A percentile compares a stretch with the other conserved stretches of the same genome.
Conservation (phyloP, 2,797 vertebrate genomes). For the Sciaenops ocellatus region DNA sequence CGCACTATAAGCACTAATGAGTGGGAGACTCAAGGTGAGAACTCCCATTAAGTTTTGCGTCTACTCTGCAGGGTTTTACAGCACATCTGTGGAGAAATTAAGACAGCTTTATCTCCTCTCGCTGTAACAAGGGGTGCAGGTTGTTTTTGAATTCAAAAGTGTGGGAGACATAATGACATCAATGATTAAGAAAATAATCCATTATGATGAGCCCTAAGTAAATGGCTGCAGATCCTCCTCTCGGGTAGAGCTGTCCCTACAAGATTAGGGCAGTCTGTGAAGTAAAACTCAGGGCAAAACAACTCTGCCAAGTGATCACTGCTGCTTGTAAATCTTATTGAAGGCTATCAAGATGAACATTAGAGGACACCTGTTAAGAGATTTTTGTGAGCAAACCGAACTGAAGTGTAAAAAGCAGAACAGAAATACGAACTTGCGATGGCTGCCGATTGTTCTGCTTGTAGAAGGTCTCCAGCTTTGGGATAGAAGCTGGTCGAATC, state of each 20-base stretch:
- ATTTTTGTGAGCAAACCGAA: not conserved
- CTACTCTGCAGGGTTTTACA: too few relatives aligned
- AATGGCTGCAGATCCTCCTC: not conserved
- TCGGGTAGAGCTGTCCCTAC: not conserved
- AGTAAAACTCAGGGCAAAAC: not conserved
- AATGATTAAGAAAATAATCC: too few relatives aligned
- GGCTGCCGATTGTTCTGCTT: conserved; percentile 75
- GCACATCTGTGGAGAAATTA: not conserved
- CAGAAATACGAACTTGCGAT: conserved; percentile 77
- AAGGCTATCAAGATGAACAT: not conserved
- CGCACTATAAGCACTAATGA: not conserved
- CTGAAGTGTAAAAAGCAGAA: not conserved
- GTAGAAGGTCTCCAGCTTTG: conserved; percentile 88
- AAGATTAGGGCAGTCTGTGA: not conserved
- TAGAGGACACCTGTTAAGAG: not conserved
- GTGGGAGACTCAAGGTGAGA: not conserved
- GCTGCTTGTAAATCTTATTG: not conserved
- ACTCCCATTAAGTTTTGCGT: not conserved
- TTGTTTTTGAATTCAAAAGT: too few relatives aligned
- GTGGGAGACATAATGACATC: too few relatives aligned
- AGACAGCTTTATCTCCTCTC: not conserved
- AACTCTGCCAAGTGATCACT: not conserved
- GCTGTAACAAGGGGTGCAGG: too few relatives aligned
- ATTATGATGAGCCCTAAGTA: not conserved
- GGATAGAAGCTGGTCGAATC: conserved; percentile 74